phyloP scores from a whole-genome alignment of 1,140 invertebrate genomes.

The Drosophila burlai region DNA sequence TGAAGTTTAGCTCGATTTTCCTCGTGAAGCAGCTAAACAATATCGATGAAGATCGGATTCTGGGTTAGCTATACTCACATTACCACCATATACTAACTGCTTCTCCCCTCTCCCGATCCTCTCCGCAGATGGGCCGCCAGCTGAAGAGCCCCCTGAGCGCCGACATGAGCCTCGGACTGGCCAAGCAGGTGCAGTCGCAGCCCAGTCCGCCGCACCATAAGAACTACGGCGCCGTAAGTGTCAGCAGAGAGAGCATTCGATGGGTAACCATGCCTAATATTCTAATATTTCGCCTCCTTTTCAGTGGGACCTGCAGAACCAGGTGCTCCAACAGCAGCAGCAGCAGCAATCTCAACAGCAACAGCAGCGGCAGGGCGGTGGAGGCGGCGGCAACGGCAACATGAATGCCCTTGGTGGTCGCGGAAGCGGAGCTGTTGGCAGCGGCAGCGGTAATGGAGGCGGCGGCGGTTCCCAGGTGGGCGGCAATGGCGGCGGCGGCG shows the following conservation, averaged over 20 bases:
- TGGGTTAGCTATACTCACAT: background rate
- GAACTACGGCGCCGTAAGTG: constrained; percentile 86
- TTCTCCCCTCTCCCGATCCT: background rate
- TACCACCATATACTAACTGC: background rate
- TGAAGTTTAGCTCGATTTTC: background rate
- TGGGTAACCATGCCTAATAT: constrained; percentile 1
- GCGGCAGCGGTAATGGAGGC: constrained; percentile 49
- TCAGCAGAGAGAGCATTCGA: background rate
- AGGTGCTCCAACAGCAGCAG: constrained; percentile 83
- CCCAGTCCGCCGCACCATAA: constrained; percentile 87
- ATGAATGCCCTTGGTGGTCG: constrained; percentile 77
- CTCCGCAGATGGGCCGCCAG: constrained; percentile 85
- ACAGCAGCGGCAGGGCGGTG: constrained; percentile 64
- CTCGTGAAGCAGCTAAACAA: background rate
- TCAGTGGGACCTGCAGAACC: constrained; percentile 85
- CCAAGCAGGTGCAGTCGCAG: constrained; percentile 86
- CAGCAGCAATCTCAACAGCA: constrained; percentile 83
- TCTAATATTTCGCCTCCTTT: constrained; percentile 12
- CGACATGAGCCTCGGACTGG: constrained; percentile 80
- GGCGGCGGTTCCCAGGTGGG: constrained; percentile 48
- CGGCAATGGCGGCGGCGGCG: constrained; percentile 47
- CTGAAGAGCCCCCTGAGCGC: constrained; percentile 87
- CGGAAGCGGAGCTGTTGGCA: constrained; percentile 52
- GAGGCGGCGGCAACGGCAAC: constrained; percentile 62
- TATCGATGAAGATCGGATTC: background rate